phyloP scores from a whole-genome alignment of 30 jellyfish, hydroid and myxozoan species.

The Aurelia aurita region DNA sequence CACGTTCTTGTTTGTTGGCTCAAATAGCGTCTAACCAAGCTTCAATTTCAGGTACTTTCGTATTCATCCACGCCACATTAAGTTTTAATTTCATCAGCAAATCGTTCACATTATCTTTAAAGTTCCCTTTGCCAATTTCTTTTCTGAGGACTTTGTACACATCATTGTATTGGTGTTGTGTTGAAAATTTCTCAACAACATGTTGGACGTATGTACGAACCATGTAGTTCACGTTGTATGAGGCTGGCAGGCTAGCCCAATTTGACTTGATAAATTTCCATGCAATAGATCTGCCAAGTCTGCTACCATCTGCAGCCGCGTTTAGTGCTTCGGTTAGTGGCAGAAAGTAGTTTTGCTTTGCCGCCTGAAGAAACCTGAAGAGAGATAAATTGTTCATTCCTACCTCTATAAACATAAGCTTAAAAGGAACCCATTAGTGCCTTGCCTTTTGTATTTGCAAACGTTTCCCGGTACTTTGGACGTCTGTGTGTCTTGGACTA shows the following conservation, averaged over 20 bases:
- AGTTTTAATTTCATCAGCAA: slow-evolving; percentile 42
- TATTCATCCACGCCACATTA: slow-evolving; percentile 68
- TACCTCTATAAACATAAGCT: too few relatives aligned
- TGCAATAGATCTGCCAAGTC: slow-evolving; percentile 73
- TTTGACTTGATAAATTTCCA: slow-evolving; percentile 73
- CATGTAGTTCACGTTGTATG: slow-evolving; percentile 13
- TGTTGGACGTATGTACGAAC: slow-evolving; percentile 13
- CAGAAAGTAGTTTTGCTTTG: background rate
- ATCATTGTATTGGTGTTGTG: slow-evolving; percentile 43
- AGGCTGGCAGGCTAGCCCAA: slow-evolving; percentile 43
- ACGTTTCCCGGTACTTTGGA: too few relatives aligned
- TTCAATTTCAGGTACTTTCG: slow-evolving; percentile 9
- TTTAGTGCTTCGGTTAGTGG: background rate
- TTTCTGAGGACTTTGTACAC: slow-evolving; percentile 56
- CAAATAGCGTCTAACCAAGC: slow-evolving; percentile 34
- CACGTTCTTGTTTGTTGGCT: background rate
- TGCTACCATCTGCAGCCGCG: slow-evolving; percentile 74
- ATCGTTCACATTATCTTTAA: slow-evolving; percentile 23
- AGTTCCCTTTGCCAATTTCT: slow-evolving; percentile 7
- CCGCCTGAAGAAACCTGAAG: slow-evolving; percentile 34
- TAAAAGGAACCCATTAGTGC: too few relatives aligned
- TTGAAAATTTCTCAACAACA: slow-evolving; percentile 64
- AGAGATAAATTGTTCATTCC: background rate
- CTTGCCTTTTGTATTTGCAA: too few relatives aligned
- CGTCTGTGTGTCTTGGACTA: too few relatives aligned